Evolutionary conservation across 2,113 vertebrate genomes (phyloP), one percentile per base, ranked within the genome.

Genomic region (Rhinopithecus roxellana): DNA sequence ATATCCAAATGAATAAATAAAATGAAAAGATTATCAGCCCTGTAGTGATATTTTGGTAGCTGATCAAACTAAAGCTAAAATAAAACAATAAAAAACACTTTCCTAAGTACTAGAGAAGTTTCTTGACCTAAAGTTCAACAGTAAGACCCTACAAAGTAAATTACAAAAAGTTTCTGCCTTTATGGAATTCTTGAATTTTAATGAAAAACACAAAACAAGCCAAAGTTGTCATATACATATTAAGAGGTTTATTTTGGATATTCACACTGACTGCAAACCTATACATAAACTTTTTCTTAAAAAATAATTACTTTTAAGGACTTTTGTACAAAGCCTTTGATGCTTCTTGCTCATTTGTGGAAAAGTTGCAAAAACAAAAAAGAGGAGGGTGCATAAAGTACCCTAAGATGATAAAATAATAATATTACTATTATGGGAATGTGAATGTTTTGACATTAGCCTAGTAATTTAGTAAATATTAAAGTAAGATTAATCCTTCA

Each of bases 241-340:
- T 85, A 59, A 8, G 13, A 90, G 35, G 13, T 84, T 89, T 80
- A 40, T 70, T 95, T 74, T 83, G 40, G 50, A 23, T 55, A n/a
- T 52, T 90, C 70, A 14, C 61, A 50, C 25, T 86, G 59, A 5
- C 52, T 94, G n/a, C 30, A 81, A 23, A 45, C 72, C 27, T 64
- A 4, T 43, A n/a, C 6, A 25, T 95, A 78, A 92, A 82, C 45
- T 78, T 82, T 81, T 59, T 57, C 25, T 2, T 3, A 11, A n/a
- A 96, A 92, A 86, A 79, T 40, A 57, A 77, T n/a, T 72, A 32
- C 4, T 79, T 83, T 61, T 83, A 87, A 95, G 70, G 85, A 81
- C 57, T 93, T 89, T 87, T 74, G 30, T 74, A 84, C 64, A 45
- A 30, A 77, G 17, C 25, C 32, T 67, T 35, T 79, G 35, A 40